Evolutionary conservation across 2,888 invertebrate genomes (phyloP), one percentile per base, ranked within the genome.

Genomic region (Sesia bembeciformis): DNA sequence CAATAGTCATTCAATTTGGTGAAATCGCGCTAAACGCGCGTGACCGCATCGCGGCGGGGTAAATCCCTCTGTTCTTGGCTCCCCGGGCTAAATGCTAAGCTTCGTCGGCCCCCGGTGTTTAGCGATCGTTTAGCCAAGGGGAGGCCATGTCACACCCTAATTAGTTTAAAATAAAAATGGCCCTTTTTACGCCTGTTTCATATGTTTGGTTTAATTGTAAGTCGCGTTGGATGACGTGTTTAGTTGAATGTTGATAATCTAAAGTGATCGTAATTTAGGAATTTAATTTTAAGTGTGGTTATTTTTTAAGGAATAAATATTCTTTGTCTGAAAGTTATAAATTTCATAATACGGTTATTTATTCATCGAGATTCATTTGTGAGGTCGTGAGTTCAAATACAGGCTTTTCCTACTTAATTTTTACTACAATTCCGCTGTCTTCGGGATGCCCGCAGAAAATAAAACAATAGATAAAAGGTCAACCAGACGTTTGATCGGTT

Each of bases 91-190:
- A 50, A 38, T 40, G 40, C 52, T 52, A 54, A 56, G 63, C 56
- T 54, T 57, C 56, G 60, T 57, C 57, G 61, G 62, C 62, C 64
- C 66, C 62, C 58, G 57, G 57, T 66, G 63, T 64, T 74, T 69
- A 71, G 70, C 70, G 65, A 62, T 65, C 72, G 66, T 68, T 72
- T 71, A 77, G 68, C 65, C 64, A 40, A 43, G 53, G 53, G 53
- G 50, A 66, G 57, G 60, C 63, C 61, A 57, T 66, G 78, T 76
- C 79, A 70, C 78, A 74, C 82, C 79, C 80, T 79, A 83, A 84
- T 85, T 84, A 84, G 78, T 78, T 78, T 64, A 72, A 71, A 77
- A 82, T 81, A 78, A 78, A 77, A 80, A 67, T 72, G 72, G 63
- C 70, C 68, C 74, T 80, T 78, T 81, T 81, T 78, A 74, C 72